Base-by-base conservation (phyloP, 1,140 invertebrate species). In the Drosophila sproati region DNA sequence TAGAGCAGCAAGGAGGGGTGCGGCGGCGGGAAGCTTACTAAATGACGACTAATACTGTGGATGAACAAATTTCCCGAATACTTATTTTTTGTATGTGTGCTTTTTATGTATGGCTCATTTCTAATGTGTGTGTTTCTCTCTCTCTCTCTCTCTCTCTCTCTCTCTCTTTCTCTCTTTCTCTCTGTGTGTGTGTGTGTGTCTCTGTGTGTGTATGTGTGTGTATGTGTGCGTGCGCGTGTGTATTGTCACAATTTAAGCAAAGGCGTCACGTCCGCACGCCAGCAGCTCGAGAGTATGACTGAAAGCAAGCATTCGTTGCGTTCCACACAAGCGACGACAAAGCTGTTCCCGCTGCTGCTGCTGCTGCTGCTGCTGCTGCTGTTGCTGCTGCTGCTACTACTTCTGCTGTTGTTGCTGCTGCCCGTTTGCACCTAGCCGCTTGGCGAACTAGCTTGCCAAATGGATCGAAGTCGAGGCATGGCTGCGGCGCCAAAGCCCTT, bases 211-310 rank as follows among this genome's bases (percentile, higher is more conserved):
- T 57, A 54, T 31, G 5, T 34, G 31, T 57, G 5, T 37, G 8
- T 48, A 5, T 48, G 10, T 56, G 31, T 57, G 43, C 45, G 41
- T n/a, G 4, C 31, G 55, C 10, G 3, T 62, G 8, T 47, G 41
- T 50, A 6, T 47, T 7, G 39, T 34, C 48, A 64, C 29, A 60
- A 56, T 55, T 32, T 45, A 43, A 45, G 59, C 64, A 31, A 48
- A 64, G 50, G 71, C 76, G 62, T 61, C 50, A 66, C 61, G 63
- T 72, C 45, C 73, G 73, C 60, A 78, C 83, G 80, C 83, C 66
- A 80, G 62, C 67, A 88, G 72, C 83, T 88, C 77, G 61, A 69
- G 73, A 77, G 70, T 73, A 47, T 64, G 77, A 88, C 85, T 86
- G 82, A 86, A 87, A 71, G 56, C 60, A 63, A 8, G 51, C 51